Evolutionary conservation across 2,797 vertebrate species (phyloP).

Genomic region (Sparidentex hasta): DNA sequence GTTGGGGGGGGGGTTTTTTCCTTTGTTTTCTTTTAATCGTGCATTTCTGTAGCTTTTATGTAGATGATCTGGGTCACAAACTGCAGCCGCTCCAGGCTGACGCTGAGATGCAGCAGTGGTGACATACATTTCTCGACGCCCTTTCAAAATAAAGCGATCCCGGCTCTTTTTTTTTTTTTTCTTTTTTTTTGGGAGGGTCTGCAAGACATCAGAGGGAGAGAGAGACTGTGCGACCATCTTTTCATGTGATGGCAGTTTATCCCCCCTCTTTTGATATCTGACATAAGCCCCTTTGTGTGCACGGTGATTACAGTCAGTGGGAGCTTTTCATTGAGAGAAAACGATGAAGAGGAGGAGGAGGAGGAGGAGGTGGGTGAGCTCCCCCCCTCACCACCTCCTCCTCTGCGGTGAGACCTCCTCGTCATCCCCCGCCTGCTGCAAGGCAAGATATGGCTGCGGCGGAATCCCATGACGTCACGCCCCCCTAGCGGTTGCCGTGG

Average conservation of each 20-base stretch:
- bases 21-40: accelerated
- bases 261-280: neutral
- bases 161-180: neutral
- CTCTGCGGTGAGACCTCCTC: constrained; percentile 45
- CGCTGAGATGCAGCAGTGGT: constrained; percentile 17
- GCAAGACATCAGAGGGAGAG: neutral
- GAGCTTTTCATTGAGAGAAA: constrained; percentile 65
- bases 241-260: neutral
- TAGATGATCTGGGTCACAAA: neutral
- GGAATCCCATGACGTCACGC: constrained; percentile 86
- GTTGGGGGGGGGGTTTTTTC: neutral
- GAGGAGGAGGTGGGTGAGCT: neutral
- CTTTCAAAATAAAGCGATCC: constrained; percentile 24
- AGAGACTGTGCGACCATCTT: too few species aligned
- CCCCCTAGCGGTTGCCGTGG: constrained; percentile 66
- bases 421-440: constrained; percentile 54
- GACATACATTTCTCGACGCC: constrained; percentile 37
- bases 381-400: neutral
- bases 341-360: constrained; percentile 12
- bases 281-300: constrained; percentile 26
- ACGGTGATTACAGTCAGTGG: constrained; percentile 27
- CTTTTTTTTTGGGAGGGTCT: neutral
- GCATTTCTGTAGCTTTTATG: neutral
- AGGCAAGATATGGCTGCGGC: constrained; percentile 50
- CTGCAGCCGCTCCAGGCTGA: constrained; percentile 20